Evolutionary conservation across 2,113 vertebrate genomes (phyloP), one percentile per base, ranked within the genome.

Genomic region (Pedetes capensis): DNA sequence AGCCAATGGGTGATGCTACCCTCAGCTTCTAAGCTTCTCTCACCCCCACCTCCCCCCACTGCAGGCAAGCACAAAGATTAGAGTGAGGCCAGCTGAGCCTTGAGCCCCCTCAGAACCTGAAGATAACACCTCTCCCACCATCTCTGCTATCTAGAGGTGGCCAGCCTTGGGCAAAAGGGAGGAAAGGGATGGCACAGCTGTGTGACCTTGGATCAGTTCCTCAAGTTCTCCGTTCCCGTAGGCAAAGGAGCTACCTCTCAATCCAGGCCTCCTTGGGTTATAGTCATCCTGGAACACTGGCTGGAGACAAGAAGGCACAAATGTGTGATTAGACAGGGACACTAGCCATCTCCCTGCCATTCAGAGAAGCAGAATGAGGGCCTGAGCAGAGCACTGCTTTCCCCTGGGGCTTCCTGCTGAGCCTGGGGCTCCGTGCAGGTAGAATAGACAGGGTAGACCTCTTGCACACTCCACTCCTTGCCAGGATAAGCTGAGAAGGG

Each of bases 191-290:
- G 22, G 57, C 79, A 29, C 42, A 59, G 34, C 92, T 59, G 68
- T 78, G 81, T 51, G 55, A 8, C 72, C 81, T 92, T 76, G 81
- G 72, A 34, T 81, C 44, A 27, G 34, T 69, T 74, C 66, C 91
- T 88, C 57, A 37, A 20, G 47, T 86, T 78, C 37, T 95, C 93
- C 55, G 61, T 59, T 93, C 69, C 92, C 49, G 11, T 42, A 76
- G 57, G 61, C 84, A 69, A 51, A 72, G 90, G 49, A 89, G 11
- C 61, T 66, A 78, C 75, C 49, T 7, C 6, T 59, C 42, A n/a
- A n/a, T 53, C 55, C 72, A 39, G 32, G 37, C 18, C 57, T 64
- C 57, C 27, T 37, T 34, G n/a, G 42, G 44, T 78, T 55, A 37
- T 66, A 75, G 55, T 76, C 71, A 42, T 37, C 84, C 81, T 74